Percentiles rank a stretch among this genome's conserved stretches.
Evolutionary conservation across 2,797 vertebrate species (phyloP).

Genomic region (Tokudaia tokunoshimensis): DNA sequence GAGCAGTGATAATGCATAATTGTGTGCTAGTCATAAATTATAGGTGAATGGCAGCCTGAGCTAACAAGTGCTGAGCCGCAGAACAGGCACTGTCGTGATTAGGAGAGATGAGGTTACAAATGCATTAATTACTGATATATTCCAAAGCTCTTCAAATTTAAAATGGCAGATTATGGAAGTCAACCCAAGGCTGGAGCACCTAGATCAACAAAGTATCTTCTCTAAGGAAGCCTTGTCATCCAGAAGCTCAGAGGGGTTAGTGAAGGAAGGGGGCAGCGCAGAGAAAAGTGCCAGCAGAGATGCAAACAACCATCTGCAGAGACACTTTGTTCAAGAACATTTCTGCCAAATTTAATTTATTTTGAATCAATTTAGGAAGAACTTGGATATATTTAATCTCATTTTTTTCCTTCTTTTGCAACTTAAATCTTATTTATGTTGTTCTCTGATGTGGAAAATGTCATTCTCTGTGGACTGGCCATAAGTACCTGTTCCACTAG

Average conservation of each 20-base stretch:
- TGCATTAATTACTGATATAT: slow-evolving; percentile 86
- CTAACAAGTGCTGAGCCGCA: slow-evolving; percentile 88
- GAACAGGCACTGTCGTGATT: slow-evolving; percentile 87
- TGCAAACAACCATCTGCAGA: neutral
- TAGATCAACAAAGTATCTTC: slow-evolving; percentile 29
- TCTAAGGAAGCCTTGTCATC: slow-evolving; percentile 3
- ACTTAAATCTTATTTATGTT: slow-evolving; percentile 49
- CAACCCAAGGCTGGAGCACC: slow-evolving; percentile 71
- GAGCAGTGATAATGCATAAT: slow-evolving; percentile 91
- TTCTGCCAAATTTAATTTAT: neutral
- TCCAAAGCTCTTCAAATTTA: slow-evolving; percentile 86
- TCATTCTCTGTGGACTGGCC: neutral
- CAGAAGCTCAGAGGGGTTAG: neutral
- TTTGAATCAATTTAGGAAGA: slow-evolving; percentile 50
- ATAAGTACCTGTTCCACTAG: neutral
- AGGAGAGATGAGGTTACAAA: slow-evolving; percentile 87
- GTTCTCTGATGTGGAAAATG: neutral
- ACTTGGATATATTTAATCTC: neutral
- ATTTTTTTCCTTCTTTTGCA: slow-evolving; percentile 39
- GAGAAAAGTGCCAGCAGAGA: neutral
- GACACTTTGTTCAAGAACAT: neutral
- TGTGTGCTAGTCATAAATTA: slow-evolving; percentile 90
- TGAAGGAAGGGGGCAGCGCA: neutral
- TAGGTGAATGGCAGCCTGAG: slow-evolving; percentile 90
- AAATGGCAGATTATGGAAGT: slow-evolving; percentile 81